Conservation (phyloP, 2,888 invertebrate genomes). For the Rhopalosiphum nymphaeae region DNA sequence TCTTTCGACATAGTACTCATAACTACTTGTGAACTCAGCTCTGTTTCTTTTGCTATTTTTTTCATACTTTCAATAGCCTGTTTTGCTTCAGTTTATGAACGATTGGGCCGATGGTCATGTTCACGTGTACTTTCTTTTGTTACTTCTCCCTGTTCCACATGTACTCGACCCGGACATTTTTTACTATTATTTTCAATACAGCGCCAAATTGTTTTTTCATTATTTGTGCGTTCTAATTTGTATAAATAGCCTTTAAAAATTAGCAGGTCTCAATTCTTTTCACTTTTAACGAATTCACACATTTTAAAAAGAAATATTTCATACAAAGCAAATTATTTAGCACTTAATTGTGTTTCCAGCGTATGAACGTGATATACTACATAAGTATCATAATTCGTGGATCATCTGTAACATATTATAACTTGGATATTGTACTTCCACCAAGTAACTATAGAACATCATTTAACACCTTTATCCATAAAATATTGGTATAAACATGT, state of each 20-base stretch:
- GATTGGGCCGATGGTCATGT: too few relatives aligned
- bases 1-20: too few relatives aligned
- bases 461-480: too few relatives aligned
- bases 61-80: too few relatives aligned
- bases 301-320: slow-evolving; percentile 22
- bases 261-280: slow-evolving; percentile 13
- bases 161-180: neutral
- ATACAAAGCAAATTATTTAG: neutral
- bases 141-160: slow-evolving; percentile 10
- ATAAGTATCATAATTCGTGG: neutral
- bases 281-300: slow-evolving; percentile 15
- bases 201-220: slow-evolving; percentile 19
- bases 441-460: too few relatives aligned
- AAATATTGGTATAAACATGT: too few relatives aligned
- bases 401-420: too few relatives aligned
- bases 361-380: neutral
- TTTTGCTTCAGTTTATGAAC: neutral
- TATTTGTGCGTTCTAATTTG: neutral
- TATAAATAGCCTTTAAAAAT: slow-evolving; percentile 34
- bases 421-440: too few relatives aligned
- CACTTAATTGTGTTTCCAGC: slow-evolving; percentile 4
- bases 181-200: slow-evolving; percentile 29
- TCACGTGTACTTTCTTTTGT: neutral
- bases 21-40: too few relatives aligned
- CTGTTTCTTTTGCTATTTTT: too few relatives aligned